Percentiles rank a stretch among this genome's conserved stretches.
Conservation (phyloP, 2,888 invertebrate genomes). For the Colostygia pectinataria region DNA sequence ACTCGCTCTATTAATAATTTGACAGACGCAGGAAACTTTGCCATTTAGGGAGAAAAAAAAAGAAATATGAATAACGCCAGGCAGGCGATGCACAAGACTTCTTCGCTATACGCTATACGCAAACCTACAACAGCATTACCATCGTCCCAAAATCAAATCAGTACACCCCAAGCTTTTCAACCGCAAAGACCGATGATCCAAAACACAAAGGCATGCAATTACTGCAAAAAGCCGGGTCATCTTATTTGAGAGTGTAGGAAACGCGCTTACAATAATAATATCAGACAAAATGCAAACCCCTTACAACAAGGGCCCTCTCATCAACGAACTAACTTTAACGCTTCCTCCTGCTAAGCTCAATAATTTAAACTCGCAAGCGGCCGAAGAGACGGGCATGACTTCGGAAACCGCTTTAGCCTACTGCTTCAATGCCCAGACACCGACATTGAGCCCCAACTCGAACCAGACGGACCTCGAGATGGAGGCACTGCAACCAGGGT, state of each 20-base stretch:
- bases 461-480: neutral
- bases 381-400: constrained; percentile 10
- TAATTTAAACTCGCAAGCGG: constrained; percentile 26
- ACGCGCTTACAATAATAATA: constrained; percentile 4
- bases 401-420: constrained; percentile 19
- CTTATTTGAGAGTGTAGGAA: constrained; percentile 12
- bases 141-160: neutral
- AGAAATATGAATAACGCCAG: constrained; percentile 3
- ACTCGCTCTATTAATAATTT: no score
- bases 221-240: constrained; percentile 19
- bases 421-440: constrained; percentile 2
- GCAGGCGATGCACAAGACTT: neutral
- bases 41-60: constrained; percentile 36
- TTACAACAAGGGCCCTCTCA: no score
- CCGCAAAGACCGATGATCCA: no score
- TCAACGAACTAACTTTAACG: no score
- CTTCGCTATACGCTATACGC: neutral
- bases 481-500: neutral
- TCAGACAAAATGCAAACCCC: neutral
- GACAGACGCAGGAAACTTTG: constrained; percentile 38
- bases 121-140: no score
- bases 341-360: neutral
- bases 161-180: neutral
- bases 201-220: constrained; percentile 14
- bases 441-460: neutral